These are phyloP conservation scores for Icerya purchasi DNA, from an alignment of 2,888 invertebrate species.

Conservation along the genomic window DNA sequence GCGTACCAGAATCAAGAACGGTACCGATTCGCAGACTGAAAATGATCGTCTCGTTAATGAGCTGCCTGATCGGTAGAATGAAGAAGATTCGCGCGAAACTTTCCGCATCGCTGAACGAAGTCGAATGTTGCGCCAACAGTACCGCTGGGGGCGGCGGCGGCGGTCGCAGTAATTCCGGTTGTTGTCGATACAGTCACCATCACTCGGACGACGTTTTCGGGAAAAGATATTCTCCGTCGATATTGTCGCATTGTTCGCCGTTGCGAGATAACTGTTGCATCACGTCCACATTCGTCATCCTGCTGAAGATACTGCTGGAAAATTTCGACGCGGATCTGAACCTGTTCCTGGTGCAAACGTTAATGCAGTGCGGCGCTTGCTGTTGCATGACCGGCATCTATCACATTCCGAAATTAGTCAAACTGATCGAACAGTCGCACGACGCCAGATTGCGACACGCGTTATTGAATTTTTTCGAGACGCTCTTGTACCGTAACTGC, in stretches of 20 bases:
- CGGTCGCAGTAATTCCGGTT: neutral
- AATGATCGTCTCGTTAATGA: conserved; percentile 20
- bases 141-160: conserved; percentile 18
- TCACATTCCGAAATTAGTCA: conserved; percentile 19
- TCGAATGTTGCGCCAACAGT: too few species aligned
- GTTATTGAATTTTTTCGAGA: conserved; percentile 34
- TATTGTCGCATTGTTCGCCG: conserved; percentile 24
- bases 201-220: conserved; percentile 36
- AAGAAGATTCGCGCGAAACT: conserved; percentile 36
- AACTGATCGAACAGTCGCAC: conserved; percentile 26
- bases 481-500: conserved; percentile 35
- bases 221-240: conserved; percentile 25
- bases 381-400: conserved; percentile 35
- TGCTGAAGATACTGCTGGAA: conserved; percentile 24
- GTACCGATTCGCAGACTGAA: conserved; percentile 9
- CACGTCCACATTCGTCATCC: conserved; percentile 32
- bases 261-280: conserved; percentile 32
- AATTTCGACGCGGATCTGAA: conserved; percentile 17
- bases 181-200: conserved; percentile 33
- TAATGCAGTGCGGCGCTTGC: conserved; percentile 36
- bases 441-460: conserved; percentile 26
- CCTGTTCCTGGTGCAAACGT: conserved; percentile 27
- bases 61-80: conserved; percentile 32
- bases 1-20: neutral
- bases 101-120: conserved; percentile 31